Conservation (phyloP, 2,888 invertebrate species). For the Drosophila diplacantha region DNA sequence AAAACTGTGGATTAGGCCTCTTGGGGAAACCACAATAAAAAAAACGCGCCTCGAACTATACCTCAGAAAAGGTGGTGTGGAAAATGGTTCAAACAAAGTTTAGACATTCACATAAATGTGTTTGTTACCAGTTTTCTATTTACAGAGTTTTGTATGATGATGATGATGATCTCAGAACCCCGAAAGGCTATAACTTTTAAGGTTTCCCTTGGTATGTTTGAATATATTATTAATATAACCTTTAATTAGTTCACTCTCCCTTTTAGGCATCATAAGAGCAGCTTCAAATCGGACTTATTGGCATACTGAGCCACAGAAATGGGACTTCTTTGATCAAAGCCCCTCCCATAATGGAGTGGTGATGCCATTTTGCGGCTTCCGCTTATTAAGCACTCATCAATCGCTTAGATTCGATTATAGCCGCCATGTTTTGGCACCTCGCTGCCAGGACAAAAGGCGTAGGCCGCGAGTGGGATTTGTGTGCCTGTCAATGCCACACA, state of each 20-base stretch:
- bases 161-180: not conserved
- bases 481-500: constrained; percentile 34
- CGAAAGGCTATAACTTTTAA: not conserved
- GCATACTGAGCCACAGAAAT: constrained; percentile 4
- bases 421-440: not conserved
- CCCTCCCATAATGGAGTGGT: no score
- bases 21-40: constrained; percentile 2
- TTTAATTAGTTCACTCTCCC: not conserved
- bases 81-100: not conserved
- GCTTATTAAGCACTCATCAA: constrained; percentile 36
- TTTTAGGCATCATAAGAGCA: not conserved
- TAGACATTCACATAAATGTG: not conserved
- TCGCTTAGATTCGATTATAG: constrained; percentile 29
- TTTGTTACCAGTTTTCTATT: no score
- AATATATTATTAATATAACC: not conserved
- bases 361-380: constrained; percentile 25
- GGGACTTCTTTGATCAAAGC: not conserved
- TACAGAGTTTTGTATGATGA: no score
- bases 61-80: not conserved
- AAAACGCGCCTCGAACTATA: not conserved
- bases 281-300: not conserved
- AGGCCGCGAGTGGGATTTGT: not conserved
- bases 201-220: not conserved
- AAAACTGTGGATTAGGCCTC: constrained; percentile 1
- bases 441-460: not conserved